phyloP scores from a whole-genome alignment of 2,888 invertebrate species.

The Drosophila colorata region DNA sequence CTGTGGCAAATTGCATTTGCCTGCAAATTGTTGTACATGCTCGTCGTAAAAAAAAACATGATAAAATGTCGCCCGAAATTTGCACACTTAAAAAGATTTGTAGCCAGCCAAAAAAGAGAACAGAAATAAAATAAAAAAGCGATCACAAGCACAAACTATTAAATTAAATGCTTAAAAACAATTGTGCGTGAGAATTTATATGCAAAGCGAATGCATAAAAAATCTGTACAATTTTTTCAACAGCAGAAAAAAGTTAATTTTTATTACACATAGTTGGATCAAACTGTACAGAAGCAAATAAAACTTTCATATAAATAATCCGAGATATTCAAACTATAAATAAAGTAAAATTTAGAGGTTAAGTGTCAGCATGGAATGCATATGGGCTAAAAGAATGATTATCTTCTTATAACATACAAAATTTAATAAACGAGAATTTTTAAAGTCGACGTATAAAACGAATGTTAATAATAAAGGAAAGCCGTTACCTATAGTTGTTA shows the following conservation, averaged over 20 bases:
- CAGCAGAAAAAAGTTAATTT: conserved; percentile 29
- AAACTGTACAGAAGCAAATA: background rate
- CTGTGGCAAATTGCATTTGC: conserved; percentile 61
- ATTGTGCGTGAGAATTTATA: conserved; percentile 62
- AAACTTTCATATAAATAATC: conserved; percentile 10
- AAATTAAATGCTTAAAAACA: conserved; percentile 62
- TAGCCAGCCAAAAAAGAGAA: conserved; percentile 22
- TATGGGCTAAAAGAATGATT: too few species aligned
- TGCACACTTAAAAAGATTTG: conserved; percentile 58
- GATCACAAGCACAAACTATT: conserved; percentile 48
- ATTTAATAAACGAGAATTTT: too few species aligned
- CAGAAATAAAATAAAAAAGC: conserved; percentile 14
- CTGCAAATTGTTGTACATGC: conserved; percentile 49
- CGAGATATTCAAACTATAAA: conserved; percentile 5
- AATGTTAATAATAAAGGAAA: too few species aligned
- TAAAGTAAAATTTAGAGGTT: too few species aligned
- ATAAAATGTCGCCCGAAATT: conserved; percentile 49
- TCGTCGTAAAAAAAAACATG: conserved; percentile 38
- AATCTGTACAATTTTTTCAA: conserved; percentile 2
- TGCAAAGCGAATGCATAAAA: conserved; percentile 24
- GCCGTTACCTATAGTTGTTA: too few species aligned
- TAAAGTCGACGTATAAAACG: too few species aligned
- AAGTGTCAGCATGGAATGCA: too few species aligned
- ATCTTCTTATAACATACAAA: too few species aligned
- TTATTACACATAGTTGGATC: conserved; percentile 12